Percentiles rank a stretch among this genome's conserved stretches.
Conservation (phyloP, 2,888 invertebrate genomes). For the Melikaiella ostensackeni region DNA sequence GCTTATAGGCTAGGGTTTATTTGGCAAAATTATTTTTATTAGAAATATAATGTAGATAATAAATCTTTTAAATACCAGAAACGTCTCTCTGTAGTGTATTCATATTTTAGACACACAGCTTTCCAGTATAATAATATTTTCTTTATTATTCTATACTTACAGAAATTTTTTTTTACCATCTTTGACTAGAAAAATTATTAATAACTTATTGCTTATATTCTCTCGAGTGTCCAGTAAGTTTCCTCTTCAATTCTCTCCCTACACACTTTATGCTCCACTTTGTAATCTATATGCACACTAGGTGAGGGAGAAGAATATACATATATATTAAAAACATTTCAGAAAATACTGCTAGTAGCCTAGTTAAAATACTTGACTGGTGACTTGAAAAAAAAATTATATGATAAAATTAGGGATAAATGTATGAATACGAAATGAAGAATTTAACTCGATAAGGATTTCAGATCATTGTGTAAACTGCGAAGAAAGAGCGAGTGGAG, state of each 20-base stretch:
- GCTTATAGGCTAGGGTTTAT: too few species aligned
- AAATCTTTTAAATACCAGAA: too few species aligned
- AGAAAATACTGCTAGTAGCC: background rate
- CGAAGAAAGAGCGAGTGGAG: slow-evolving; percentile 5
- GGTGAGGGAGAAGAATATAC: background rate
- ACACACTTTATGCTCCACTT: slow-evolving; percentile 13
- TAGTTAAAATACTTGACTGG: background rate
- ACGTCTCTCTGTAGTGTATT: too few species aligned
- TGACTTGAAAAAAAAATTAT: background rate
- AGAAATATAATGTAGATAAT: too few species aligned
- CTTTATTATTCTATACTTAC: background rate
- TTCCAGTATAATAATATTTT: background rate
- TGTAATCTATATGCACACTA: slow-evolving; percentile 13
- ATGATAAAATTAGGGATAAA: background rate
- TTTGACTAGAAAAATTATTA: background rate
- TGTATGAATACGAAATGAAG: background rate
- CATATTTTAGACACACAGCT: too few species aligned
- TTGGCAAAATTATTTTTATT: too few species aligned
- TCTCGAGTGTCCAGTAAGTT: slow-evolving; percentile 13
- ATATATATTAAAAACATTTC: background rate
- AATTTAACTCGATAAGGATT: slow-evolving; percentile 5
- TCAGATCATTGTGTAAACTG: slow-evolving; percentile 11
- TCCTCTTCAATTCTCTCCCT: slow-evolving; percentile 24
- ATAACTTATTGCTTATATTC: slow-evolving; percentile 7
- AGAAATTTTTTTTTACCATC: background rate